Conservation (phyloP, 2,888 invertebrate genomes). For the Argyra leucocephala region DNA sequence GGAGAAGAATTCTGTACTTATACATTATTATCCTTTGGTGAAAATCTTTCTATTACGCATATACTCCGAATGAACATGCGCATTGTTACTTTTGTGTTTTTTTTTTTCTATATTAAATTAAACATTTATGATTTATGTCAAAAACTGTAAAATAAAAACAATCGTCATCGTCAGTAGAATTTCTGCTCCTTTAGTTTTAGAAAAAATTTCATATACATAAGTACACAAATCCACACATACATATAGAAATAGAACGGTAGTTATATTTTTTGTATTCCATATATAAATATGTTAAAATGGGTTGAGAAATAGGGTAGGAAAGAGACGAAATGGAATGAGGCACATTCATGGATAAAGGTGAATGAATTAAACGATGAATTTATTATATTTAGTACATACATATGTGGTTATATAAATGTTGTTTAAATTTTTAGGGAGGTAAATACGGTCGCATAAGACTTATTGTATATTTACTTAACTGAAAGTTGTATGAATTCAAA, state of each 20-base stretch:
- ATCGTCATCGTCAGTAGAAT: neutral
- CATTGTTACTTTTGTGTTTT: neutral
- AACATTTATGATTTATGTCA: too few relatives aligned
- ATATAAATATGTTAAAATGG: neutral
- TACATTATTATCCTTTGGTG: neutral
- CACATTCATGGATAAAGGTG: too few relatives aligned
- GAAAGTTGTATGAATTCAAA: too few relatives aligned
- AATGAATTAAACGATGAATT: too few relatives aligned
- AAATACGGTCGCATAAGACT: too few relatives aligned
- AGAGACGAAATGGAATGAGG: too few relatives aligned
- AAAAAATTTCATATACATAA: neutral
- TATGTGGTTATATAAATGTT: too few relatives aligned
- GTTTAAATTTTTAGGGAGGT: too few relatives aligned
- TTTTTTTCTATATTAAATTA: neutral
- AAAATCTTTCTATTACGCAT: conserved; percentile 9
- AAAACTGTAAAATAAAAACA: neutral
- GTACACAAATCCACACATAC: neutral
- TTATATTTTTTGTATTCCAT: neutral
- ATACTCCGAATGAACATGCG: conserved; percentile 7
- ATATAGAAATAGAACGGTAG: neutral
- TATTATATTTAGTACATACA: too few relatives aligned
- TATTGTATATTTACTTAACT: too few relatives aligned
- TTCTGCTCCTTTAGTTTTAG: neutral
- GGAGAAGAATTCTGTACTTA: neutral
- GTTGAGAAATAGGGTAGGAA: too few relatives aligned